A percentile compares a stretch with the other conserved stretches of the same genome.
phyloP scores from a whole-genome alignment of 2,888 invertebrate genomes.

The Oxycera nigricornis region DNA sequence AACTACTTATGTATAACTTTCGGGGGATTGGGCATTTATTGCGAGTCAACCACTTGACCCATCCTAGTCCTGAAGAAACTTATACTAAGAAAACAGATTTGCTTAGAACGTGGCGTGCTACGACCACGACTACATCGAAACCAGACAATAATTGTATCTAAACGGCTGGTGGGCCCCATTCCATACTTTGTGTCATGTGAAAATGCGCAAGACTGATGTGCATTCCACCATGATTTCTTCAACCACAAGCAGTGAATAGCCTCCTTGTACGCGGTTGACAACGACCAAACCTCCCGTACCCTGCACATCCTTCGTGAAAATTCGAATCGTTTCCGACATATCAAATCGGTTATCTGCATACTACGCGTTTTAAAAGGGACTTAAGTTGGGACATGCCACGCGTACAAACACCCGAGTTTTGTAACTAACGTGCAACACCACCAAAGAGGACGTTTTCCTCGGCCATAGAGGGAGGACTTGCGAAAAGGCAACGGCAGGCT shows the following conservation, averaged over 20 bases:
- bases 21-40: neutral
- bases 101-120: neutral
- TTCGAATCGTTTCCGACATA: conserved; percentile 36
- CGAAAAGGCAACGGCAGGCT: conserved; percentile 13
- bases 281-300: neutral
- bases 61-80: neutral
- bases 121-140: neutral
- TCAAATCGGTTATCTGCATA: conserved; percentile 37
- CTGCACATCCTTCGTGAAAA: conserved; percentile 28
- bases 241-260: neutral
- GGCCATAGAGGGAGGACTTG: conserved; percentile 2
- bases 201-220: conserved; percentile 3
- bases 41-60: neutral
- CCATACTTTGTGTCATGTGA: neutral
- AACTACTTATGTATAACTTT: conserved; percentile 33
- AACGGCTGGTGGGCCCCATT: neutral
- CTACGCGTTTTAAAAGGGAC: neutral
- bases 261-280: neutral
- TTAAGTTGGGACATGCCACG: neutral
- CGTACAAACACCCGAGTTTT: conserved; percentile 7
- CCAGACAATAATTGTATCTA: neutral
- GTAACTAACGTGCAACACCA: neutral
- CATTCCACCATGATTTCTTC: conserved; percentile 14
- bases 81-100: conserved; percentile 27
- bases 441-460: neutral